phyloP scores from a whole-genome alignment of 2,888 invertebrate species.

The Drosophila prolongata region DNA sequence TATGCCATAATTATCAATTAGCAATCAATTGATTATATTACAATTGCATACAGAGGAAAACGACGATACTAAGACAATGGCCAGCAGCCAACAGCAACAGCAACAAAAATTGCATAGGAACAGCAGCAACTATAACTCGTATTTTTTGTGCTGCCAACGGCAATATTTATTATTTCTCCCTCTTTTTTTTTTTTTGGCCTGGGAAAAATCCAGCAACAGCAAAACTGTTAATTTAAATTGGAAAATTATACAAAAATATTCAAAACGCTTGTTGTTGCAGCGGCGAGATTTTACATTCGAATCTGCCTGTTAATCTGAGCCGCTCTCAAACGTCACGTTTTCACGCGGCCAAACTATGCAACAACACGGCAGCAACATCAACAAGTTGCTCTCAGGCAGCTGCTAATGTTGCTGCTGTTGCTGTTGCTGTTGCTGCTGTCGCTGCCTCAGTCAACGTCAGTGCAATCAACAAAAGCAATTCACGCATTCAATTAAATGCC shows the following conservation, averaged over 20 bases:
- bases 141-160: conserved; percentile 59
- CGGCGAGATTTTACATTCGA: conserved; percentile 64
- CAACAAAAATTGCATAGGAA: conserved; percentile 54
- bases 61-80: conserved; percentile 62
- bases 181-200: conserved; percentile 59
- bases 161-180: conserved; percentile 40
- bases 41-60: conserved; percentile 11
- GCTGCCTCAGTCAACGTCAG: conserved; percentile 44
- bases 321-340: conserved; percentile 82
- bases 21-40: conserved; percentile 80
- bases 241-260: conserved; percentile 83
- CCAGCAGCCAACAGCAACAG: conserved; percentile 38
- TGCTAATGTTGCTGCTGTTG: conserved; percentile 14
- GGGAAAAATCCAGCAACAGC: conserved; percentile 73
- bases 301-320: conserved; percentile 76
- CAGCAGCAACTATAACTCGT: conserved; percentile 52
- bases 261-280: conserved; percentile 64
- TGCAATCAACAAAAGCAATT: conserved; percentile 78
- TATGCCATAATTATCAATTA: conserved; percentile 80
- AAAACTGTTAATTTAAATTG: conserved; percentile 82
- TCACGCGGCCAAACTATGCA: conserved; percentile 79
- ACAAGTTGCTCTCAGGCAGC: conserved; percentile 40
- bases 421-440: conserved; percentile 15
- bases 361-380: conserved; percentile 42
- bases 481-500: conserved; percentile 81